phyloP scores from a whole-genome alignment of 2,797 vertebrate species.

The Acipenser oxyrinchus region DNA sequence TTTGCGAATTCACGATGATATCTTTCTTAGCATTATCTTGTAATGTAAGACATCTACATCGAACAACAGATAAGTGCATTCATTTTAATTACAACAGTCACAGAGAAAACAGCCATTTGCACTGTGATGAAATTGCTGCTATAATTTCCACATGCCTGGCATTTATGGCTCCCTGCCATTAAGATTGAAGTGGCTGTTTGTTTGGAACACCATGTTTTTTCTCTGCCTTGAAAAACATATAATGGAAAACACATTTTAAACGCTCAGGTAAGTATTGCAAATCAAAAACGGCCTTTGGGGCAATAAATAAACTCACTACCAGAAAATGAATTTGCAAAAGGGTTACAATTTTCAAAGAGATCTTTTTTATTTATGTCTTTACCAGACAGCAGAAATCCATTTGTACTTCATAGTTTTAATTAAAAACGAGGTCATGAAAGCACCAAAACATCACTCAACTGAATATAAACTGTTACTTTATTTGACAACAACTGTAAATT shows the following conservation, averaged over 20 bases:
- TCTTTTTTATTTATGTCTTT: neutral
- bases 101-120: constrained; percentile 73
- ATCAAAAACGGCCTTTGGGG: constrained; percentile 47
- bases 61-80: no score
- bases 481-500: neutral
- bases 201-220: constrained; percentile 67
- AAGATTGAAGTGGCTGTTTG: constrained; percentile 71
- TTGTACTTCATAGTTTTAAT: neutral
- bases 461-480: neutral
- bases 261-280: constrained; percentile 62
- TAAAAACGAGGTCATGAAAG: neutral
- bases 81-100: constrained; percentile 46
- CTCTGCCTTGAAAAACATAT: constrained; percentile 66
- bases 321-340: constrained; percentile 46
- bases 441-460: neutral
- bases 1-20: no score
- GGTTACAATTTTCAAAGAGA: neutral
- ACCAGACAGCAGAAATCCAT: neutral
- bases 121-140: constrained; percentile 71
- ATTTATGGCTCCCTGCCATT: constrained; percentile 76
- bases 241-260: constrained; percentile 73
- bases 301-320: constrained; percentile 67
- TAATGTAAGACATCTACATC: no score
- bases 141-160: constrained; percentile 75
- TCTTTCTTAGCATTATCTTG: no score